Evolutionary conservation across 1,140 invertebrate species (phyloP), one percentile per base, ranked within the genome.

Genomic region (Pseudomyrmex concolor): DNA sequence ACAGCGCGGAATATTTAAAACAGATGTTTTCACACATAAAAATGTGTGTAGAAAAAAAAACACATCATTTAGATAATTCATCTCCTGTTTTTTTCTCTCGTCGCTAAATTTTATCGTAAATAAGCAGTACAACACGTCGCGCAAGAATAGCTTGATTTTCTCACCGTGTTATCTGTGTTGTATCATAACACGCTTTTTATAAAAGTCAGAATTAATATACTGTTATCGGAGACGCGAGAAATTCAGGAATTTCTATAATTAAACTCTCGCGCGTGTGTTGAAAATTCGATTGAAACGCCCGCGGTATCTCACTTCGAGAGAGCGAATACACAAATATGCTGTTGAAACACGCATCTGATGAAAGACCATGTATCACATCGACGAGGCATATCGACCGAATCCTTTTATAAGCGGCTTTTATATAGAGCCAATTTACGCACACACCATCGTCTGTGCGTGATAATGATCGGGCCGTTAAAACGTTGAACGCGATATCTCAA

Each of bases 211-310:
- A 7, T 48, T 50, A 43, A 13, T 43, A 66, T n/a, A 45, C 51
- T 57, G 54, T 59, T 80, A 71, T 50, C 66, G 76, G 43, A 19
- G 15, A 34, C 5, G 34, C 34, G 34, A 34, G 19, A 48, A 55
- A 12, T 57, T 15, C 64, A 70, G 43, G n/a, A 68, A 80, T 80
- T 59, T n/a, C 19, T 25, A n/a, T 80, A 71, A 80, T 80, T 80
- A 80, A 80, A 80, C 48, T 59, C 76, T n/a, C 7, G 4, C 19
- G 59, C 34, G 34, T 34, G 34, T 7, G 34, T 34, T 59, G 19
- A 15, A 78, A 78, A 70, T 80, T 59, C 55, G 54, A 59, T 48
- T 34, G 43, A 59, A 59, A 71, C 34, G 15, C 13, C 19, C 54
- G 43, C 19, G 57, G 10, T 34, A 70, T 48, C 54, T 45, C 19